Evolutionary conservation across 1,140 invertebrate species (phyloP).

Genomic region (Drosophila punjabiensis): DNA sequence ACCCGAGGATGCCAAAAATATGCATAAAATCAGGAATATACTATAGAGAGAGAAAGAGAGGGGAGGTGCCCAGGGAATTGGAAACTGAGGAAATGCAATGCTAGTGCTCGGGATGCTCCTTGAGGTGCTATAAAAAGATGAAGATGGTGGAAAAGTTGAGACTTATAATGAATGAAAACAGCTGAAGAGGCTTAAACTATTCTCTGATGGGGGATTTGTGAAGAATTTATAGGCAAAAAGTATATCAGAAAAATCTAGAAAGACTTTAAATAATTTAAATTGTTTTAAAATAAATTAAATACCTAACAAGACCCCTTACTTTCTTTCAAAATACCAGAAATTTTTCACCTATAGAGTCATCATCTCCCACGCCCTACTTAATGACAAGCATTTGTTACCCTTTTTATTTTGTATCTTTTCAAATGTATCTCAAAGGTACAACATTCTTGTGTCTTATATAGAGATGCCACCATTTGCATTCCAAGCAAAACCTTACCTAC

Average conservation of each 20-base stretch:
- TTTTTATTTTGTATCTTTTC: conserved; percentile 11
- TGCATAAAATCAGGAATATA: conserved; percentile 44
- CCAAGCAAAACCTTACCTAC: conserved; percentile 15
- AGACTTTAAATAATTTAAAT: not conserved
- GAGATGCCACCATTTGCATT: conserved; percentile 39
- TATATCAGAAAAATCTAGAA: not conserved
- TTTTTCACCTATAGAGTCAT: conserved; percentile 34
- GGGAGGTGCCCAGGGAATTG: not conserved
- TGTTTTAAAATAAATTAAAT: not conserved
- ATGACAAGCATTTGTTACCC: conserved; percentile 19
- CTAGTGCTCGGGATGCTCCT: conserved; percentile 39
- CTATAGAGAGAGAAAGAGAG: not conserved
- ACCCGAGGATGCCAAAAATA: conserved; percentile 67
- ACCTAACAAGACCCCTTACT: not conserved
- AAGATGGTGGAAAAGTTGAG: conserved; percentile 28
- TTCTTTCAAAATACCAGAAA: conserved; percentile 10
- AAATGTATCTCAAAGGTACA: conserved; percentile 23
- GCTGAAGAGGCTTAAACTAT: conserved; percentile 50
- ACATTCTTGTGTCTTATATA: conserved; percentile 40
- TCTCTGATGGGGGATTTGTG: not conserved
- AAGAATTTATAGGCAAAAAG: not conserved
- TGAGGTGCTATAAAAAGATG: conserved; percentile 67
- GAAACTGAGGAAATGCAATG: conserved; percentile 49
- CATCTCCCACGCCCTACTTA: conserved; percentile 5
- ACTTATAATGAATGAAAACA: conserved; percentile 60